A percentile compares a stretch with the other conserved stretches of the same genome.
Evolutionary conservation across 2,888 invertebrate genomes (phyloP).

Genomic region (Limenitis camilla): DNA sequence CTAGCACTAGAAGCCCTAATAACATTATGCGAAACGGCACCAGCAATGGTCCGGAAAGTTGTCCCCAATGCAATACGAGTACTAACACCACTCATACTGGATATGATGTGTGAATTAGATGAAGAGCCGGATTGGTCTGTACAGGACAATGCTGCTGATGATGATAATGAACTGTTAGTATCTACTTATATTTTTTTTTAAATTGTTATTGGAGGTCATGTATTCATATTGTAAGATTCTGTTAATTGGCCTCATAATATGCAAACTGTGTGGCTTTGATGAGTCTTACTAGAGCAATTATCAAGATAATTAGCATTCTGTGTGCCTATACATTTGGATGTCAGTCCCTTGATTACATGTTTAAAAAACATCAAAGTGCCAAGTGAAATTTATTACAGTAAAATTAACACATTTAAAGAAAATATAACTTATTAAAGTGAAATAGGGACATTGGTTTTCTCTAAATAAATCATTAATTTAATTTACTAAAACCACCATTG

Average conservation of each 20-base stretch:
- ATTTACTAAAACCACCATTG: too few species aligned
- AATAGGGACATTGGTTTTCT: too few species aligned
- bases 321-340: conserved; percentile 52
- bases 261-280: conserved; percentile 30
- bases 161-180: conserved; percentile 87
- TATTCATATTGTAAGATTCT: conserved; percentile 54
- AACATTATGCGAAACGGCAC: conserved; percentile 92
- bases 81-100: conserved; percentile 88
- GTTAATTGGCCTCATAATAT: conserved; percentile 31
- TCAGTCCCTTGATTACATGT: conserved; percentile 64
- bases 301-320: conserved; percentile 65
- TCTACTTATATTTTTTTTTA: neutral
- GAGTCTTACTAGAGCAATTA: conserved; percentile 55
- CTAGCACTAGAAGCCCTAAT: conserved; percentile 92
- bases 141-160: conserved; percentile 90
- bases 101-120: conserved; percentile 96
- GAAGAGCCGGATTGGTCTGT: conserved; percentile 93
- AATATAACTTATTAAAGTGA: too few species aligned
- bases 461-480: too few species aligned
- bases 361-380: neutral
- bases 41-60: conserved; percentile 96
- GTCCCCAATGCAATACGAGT: conserved; percentile 87
- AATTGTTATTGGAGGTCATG: too few species aligned
- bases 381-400: too few species aligned
- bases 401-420: too few species aligned